Evolutionary conservation across 2,797 vertebrate genomes (phyloP), one percentile per base, ranked within the genome.

Genomic region (Eleutherodactylus coqui): DNA sequence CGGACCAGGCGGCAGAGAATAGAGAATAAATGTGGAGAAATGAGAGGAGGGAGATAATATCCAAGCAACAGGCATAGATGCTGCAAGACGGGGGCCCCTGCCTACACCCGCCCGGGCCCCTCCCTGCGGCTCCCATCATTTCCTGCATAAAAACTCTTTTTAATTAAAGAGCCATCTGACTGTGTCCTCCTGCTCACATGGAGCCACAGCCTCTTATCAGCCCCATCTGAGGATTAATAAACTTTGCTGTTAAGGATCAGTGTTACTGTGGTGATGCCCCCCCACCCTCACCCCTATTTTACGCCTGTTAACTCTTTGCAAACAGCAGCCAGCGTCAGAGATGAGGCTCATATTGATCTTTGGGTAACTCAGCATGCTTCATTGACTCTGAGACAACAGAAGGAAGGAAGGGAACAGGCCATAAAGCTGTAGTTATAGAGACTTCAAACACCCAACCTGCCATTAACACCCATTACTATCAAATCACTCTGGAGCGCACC

Each of bases 91-190:
- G 17, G n/a, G 47, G 17, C 41, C 81, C 62, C 62, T 29, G n/a
- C 58, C 58, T 17, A 13, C 72, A 19, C 47, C 36, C 58, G 17
- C 49, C 82, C 2, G 64, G 64, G 34, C 92, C 94, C 94, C 94
- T 96, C 94, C 95, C 94, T 92, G 95, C 95, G 0, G 72, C 73
- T 95, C 96, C 96, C 94, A 96, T 96, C 98, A 98, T 98, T 98
- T 98, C 97, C 97, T 96, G 95, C n/a, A 58, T 62, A 38, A 83
- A 77, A 86, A 86, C 47, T 78, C 95, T 95, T 95, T 96, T 97
- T 97, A 98, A 98, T 98, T 98, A 98, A 97, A 97, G 96, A 95
- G 95, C 96, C 96, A 96, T 96, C 96, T 96, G 95, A 94, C 95
- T 62, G 60, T 96, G 95, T 95, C 95, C 95, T 95, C 95, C 95